phyloP scores from a whole-genome alignment of 2,888 invertebrate genomes.

The Protonemura montana region DNA sequence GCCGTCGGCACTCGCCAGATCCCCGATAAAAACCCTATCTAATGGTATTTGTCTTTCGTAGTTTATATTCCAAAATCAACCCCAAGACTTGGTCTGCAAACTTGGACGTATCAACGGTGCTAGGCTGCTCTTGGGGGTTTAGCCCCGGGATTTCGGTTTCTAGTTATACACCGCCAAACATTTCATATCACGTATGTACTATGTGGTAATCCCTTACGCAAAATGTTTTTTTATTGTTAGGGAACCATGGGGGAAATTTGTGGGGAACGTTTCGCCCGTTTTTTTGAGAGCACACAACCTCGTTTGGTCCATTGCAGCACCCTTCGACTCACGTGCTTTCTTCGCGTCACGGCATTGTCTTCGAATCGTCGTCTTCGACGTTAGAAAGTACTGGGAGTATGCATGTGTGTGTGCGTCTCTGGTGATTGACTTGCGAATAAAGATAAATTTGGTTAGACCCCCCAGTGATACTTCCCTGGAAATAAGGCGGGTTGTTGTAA shows the following conservation, averaged over 20 bases:
- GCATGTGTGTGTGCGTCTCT: no score
- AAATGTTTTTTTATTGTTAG: neutral
- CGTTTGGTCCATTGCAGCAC: no score
- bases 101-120: neutral
- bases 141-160: neutral
- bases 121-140: neutral
- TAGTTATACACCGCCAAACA: neutral
- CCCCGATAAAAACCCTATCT: slow-evolving; percentile 32
- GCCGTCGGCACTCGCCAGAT: slow-evolving; percentile 1
- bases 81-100: neutral
- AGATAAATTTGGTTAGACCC: no score
- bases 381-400: no score
- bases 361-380: no score
- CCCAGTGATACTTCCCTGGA: no score
- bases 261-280: no score
- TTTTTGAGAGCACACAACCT: no score
- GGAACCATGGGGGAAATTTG: neutral
- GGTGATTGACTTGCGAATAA: no score
- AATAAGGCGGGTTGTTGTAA: no score
- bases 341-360: no score
- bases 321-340: no score
- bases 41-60: slow-evolving; percentile 42
- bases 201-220: slow-evolving; percentile 12
- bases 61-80: slow-evolving; percentile 34
- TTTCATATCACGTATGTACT: neutral